Conservation (phyloP, 2,797 vertebrate genomes). For the Coranthus polyacanthus region DNA sequence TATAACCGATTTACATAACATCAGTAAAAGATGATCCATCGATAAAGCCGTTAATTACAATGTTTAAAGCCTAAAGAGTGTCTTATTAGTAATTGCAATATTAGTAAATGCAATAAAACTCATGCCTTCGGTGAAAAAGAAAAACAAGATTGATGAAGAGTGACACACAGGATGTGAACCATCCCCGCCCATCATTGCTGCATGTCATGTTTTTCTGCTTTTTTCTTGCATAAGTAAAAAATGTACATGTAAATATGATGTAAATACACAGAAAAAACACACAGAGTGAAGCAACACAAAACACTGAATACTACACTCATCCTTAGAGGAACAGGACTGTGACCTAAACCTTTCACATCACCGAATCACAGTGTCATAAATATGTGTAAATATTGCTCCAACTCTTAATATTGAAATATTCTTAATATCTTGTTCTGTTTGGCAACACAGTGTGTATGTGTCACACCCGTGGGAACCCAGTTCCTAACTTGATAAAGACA, state of each 20-base stretch:
- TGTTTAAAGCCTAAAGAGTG: background rate
- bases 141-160: background rate
- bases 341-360: too few species aligned
- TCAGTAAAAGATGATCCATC: too few species aligned
- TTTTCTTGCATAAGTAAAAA: conserved; percentile 9
- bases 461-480: conserved; percentile 2
- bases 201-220: conserved; percentile 39
- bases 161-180: conserved; percentile 39
- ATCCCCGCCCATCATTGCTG: conserved; percentile 4
- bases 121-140: background rate
- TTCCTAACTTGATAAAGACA: conserved; percentile 36
- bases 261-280: conserved; percentile 9
- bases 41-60: too few species aligned
- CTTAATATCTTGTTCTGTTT: too few species aligned
- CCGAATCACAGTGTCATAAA: background rate
- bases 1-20: too few species aligned
- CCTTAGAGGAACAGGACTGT: conserved; percentile 15
- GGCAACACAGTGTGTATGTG: too few species aligned
- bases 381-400: background rate
- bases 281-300: conserved; percentile 24
- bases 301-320: conserved; percentile 28
- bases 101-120: background rate
- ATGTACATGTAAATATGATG: background rate
- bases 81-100: too few species aligned
- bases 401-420: background rate